Evolutionary conservation across 2,888 invertebrate genomes (phyloP), one percentile per base, ranked within the genome.

Genomic region (Scotopteryx bipunctaria): DNA sequence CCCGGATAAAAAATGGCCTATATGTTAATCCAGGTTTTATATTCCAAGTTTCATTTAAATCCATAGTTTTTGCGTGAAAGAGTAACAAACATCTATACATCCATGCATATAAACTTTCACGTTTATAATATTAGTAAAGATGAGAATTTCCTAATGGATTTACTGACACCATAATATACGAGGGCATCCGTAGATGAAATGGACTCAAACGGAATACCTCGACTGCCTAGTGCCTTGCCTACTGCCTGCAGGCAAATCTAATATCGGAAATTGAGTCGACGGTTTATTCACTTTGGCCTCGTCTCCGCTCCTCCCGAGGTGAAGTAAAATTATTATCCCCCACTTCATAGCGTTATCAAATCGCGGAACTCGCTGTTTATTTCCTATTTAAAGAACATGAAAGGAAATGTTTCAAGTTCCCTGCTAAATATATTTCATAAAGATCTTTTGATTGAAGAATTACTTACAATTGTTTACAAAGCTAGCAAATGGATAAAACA

Each of bases 251-350:
- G 74, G 78, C 77, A 80, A 85, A 86, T 86, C 76, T 83, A 83
- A 83, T 85, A 86, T 82, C 83, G 79, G 81, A 85, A 86, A 83
- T 85, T 81, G 82, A 82, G 75, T 80, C 73, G 67, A 73, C 75
- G 71, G 76, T 76, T 79, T 81, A 80, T 81, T 79, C 78, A 72
- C 73, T 84, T 75, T 75, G 76, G 76, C 79, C 80, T 81, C 80
- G 74, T 57, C 73, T 55, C 64, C 59, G 60, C 68, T 69, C 67
- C 53, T 55, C 68, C 70, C 71, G 69, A 79, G 76, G 74, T 73
- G 69, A 76, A 76, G 72, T 80, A 76, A 82, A 78, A 78, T 76
- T 79, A 73, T 77, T 79, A 78, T 70, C 69, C 66, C 64, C 68
- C 64, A 67, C 67, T 78, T 75, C 68, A 68, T 76, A 69, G 63